These are phyloP conservation scores for Polypedilum vanderplanki DNA, from an alignment of 1,140 invertebrate genomes.

Conservation along the genomic window DNA sequence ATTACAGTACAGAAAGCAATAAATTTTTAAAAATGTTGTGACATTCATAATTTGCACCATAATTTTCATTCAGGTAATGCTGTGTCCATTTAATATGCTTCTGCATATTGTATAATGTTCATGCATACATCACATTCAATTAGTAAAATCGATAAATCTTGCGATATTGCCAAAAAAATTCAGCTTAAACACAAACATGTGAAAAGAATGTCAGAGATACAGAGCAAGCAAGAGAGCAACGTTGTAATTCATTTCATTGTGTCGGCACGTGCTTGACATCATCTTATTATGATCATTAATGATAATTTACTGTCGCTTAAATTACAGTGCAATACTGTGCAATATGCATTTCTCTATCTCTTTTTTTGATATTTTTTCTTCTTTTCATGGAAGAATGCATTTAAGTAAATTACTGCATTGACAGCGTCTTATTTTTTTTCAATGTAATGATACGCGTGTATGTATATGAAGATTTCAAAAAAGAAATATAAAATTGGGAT, in stretches of 20 bases:
- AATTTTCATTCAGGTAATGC: background rate
- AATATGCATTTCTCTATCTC: background rate
- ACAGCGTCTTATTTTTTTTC: background rate
- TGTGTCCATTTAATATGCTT: background rate
- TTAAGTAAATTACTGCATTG: slow-evolving; percentile 16
- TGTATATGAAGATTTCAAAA: background rate
- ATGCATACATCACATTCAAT: slow-evolving; percentile 7
- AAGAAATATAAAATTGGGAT: no score
- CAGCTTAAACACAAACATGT: background rate
- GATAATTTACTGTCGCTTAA: slow-evolving; percentile 23
- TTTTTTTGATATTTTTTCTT: no score
- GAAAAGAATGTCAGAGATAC: background rate
- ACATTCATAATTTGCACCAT: slow-evolving; percentile 3
- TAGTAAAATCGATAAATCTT: slow-evolving; percentile 5
- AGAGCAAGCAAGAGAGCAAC: background rate
- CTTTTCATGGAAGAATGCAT: background rate
- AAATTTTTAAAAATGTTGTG: no score
- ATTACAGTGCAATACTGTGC: slow-evolving; percentile 2
- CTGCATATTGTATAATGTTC: slow-evolving; percentile 2
- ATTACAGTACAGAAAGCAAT: background rate
- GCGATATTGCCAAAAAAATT: background rate
- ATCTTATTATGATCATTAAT: slow-evolving; percentile 28
- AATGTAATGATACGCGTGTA: background rate
- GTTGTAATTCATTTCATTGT: slow-evolving; percentile 23
- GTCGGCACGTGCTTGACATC: slow-evolving; percentile 26